Conservation (phyloP, 2,113 vertebrate species). For the Progne subis region DNA sequence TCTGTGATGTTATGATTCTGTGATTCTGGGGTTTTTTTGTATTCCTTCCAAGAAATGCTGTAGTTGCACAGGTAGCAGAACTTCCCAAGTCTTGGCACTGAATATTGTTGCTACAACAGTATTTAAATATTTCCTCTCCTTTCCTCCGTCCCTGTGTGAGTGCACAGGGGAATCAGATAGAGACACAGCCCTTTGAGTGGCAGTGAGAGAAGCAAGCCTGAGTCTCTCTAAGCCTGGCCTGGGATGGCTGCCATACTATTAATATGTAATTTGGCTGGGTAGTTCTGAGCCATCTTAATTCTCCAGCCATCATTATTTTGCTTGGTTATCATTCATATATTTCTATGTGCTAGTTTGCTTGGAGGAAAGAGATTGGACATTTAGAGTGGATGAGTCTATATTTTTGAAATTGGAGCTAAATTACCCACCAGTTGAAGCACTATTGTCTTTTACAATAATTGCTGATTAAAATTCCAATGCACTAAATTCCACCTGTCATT, state of each 20-base stretch:
- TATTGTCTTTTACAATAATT: conserved; percentile 54
- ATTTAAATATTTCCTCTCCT: conserved; percentile 1
- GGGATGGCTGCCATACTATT: neutral
- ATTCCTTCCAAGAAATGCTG: neutral
- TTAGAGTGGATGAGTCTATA: conserved; percentile 10
- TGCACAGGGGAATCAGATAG: neutral
- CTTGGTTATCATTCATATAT: conserved; percentile 13
- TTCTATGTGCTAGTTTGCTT: neutral
- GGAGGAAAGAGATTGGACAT: neutral
- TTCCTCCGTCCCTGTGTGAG: neutral
- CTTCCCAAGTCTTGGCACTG: neutral
- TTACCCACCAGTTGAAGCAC: conserved; percentile 23
- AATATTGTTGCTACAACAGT: neutral
- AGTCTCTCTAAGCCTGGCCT: neutral
- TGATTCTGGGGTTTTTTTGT: neutral
- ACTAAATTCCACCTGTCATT: conserved; percentile 51
- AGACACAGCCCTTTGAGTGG: neutral
- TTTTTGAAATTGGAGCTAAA: conserved; percentile 31
- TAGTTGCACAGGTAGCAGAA: neutral
- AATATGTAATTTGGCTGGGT: neutral
- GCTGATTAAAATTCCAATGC: conserved; percentile 47
- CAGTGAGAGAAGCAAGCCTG: neutral
- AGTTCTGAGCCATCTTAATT: conserved; percentile 20
- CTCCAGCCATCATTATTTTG: neutral
- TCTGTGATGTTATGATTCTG: neutral